Conservation (phyloP, 2,113 vertebrate genomes). For the Excalfactoria chinensis region DNA sequence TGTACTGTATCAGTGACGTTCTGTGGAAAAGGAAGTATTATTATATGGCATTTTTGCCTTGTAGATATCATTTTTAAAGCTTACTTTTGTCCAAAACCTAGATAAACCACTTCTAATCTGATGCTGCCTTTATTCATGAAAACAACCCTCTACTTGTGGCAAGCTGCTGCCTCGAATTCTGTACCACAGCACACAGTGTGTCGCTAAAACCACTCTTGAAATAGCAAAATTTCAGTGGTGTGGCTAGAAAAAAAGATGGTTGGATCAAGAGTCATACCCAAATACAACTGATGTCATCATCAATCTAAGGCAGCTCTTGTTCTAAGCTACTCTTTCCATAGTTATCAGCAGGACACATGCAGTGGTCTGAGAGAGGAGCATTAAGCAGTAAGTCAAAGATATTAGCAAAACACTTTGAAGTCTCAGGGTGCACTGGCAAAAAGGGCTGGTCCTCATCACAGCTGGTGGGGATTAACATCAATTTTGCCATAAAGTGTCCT, state of each 20-base stretch:
- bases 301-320: neutral
- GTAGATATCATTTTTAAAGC: neutral
- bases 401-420: neutral
- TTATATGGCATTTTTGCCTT: neutral
- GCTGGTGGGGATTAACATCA: neutral
- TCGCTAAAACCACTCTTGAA: neutral
- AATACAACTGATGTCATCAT: neutral
- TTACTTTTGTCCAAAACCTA: neutral
- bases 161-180: neutral
- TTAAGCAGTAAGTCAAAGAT: neutral
- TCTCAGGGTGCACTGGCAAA: neutral
- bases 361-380: neutral
- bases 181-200: neutral
- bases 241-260: neutral
- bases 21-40: neutral
- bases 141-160: neutral
- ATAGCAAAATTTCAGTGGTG: neutral
- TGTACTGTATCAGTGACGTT: neutral
- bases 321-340: neutral
- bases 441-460: neutral
- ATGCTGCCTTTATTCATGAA: neutral
- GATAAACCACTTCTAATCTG: neutral
- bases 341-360: neutral
- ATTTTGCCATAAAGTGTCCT: neutral
- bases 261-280: neutral